Evolutionary conservation across 2,797 vertebrate species (phyloP).

Genomic region (Anguilla obscura): DNA sequence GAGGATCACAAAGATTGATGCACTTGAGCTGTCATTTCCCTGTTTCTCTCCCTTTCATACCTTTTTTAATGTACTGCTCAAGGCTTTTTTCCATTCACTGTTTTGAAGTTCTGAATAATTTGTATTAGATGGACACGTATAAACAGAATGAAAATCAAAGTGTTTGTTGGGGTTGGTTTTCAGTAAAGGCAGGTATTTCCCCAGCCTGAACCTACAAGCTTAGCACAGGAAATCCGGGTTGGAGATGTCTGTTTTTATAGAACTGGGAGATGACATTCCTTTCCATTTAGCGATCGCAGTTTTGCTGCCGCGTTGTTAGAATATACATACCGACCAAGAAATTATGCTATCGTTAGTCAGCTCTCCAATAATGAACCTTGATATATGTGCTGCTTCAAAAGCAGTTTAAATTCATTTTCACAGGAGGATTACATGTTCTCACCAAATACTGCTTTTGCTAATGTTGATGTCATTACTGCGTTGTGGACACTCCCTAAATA

Average conservation of each 20-base stretch:
- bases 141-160: neutral
- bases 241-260: neutral
- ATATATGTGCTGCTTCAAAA: no score
- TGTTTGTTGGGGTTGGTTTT: neutral
- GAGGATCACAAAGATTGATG: neutral
- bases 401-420: no score
- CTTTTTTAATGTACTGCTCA: conserved; percentile 5
- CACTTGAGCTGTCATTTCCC: neutral
- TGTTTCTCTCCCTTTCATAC: conserved; percentile 1
- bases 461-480: no score
- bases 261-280: neutral
- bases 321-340: neutral
- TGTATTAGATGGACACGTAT: neutral
- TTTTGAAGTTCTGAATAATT: neutral
- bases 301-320: neutral
- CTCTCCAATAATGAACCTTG: no score
- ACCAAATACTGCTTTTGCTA: no score
- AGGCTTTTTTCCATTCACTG: neutral
- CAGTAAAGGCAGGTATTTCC: neutral
- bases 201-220: neutral
- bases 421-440: no score
- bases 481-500: no score
- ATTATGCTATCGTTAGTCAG: no score
- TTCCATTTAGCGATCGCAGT: neutral
- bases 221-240: neutral